Percentiles rank a stretch among this genome's conserved stretches.
These are phyloP conservation scores for Eilema griseolum DNA, from an alignment of 2,888 invertebrate genomes.

Conservation along the genomic window DNA sequence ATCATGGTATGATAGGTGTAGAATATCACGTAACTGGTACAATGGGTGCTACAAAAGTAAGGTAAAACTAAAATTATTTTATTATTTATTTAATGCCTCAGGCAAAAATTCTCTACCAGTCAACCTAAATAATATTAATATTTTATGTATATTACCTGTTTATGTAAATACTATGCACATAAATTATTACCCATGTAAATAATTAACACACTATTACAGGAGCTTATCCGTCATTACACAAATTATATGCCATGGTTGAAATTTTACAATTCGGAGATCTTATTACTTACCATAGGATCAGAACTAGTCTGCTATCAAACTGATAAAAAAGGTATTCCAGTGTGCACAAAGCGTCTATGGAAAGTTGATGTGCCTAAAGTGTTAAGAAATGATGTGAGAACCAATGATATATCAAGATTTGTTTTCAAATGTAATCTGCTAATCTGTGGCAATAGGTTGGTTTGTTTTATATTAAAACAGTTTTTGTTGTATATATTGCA, in stretches of 20 bases:
- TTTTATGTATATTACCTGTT: not conserved
- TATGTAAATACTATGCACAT: too few species aligned
- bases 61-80: conserved; percentile 34
- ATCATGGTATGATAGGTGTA: conserved; percentile 67
- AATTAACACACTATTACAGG: conserved; percentile 57
- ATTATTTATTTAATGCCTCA: too few species aligned
- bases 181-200: not conserved
- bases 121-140: too few species aligned
- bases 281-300: conserved; percentile 71
- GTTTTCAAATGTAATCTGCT: conserved; percentile 66
- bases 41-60: conserved; percentile 68
- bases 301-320: conserved; percentile 66
- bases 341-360: conserved; percentile 62
- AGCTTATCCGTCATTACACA: conserved; percentile 63
- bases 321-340: conserved; percentile 61
- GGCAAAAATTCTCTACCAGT: too few species aligned
- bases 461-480: conserved; percentile 8
- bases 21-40: conserved; percentile 77
- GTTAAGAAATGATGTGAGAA: conserved; percentile 70
- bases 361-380: conserved; percentile 69
- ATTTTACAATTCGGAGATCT: conserved; percentile 61
- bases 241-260: conserved; percentile 81
- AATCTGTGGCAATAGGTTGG: conserved; percentile 80
- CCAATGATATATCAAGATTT: conserved; percentile 82
- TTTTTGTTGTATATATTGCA: too few species aligned